phyloP scores from a whole-genome alignment of 2,888 invertebrate species.

The Erebia aethiops region DNA sequence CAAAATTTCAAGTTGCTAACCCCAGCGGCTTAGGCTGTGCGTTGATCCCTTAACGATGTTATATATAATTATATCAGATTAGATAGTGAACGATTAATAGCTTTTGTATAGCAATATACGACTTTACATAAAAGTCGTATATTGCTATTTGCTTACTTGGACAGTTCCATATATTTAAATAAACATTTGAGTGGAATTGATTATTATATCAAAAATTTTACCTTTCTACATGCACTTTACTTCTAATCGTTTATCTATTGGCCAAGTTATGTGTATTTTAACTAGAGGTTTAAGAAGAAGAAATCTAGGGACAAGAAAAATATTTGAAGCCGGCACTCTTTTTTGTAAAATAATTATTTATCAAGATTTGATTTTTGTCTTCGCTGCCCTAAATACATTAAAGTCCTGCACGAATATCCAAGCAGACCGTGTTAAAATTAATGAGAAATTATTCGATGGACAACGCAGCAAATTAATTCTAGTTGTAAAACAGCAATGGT shows the following conservation, averaged over 20 bases:
- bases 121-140: too few relatives aligned
- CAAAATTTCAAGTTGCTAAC: too few relatives aligned
- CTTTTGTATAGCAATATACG: too few relatives aligned
- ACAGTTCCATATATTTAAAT: background rate
- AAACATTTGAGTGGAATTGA: background rate
- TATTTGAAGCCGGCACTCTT: background rate
- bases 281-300: too few relatives aligned
- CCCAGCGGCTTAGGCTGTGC: too few relatives aligned
- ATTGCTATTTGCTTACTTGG: background rate
- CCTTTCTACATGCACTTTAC: too few relatives aligned
- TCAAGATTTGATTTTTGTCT: background rate
- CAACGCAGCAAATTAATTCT: conserved; percentile 66
- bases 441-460: conserved; percentile 64
- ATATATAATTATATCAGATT: too few relatives aligned
- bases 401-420: conserved; percentile 58
- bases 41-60: too few relatives aligned
- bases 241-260: too few relatives aligned
- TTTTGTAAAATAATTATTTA: background rate
- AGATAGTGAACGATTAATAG: too few relatives aligned
- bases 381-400: conserved; percentile 50
- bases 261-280: too few relatives aligned
- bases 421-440: conserved; percentile 63
- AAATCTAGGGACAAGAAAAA: background rate
- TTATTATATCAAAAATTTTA: background rate
- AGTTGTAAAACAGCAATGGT: conserved; percentile 50